A percentile compares a stretch with the other conserved stretches of the same genome.
Evolutionary conservation across 2,797 vertebrate species (phyloP).

Genomic region (Manis javanica): DNA sequence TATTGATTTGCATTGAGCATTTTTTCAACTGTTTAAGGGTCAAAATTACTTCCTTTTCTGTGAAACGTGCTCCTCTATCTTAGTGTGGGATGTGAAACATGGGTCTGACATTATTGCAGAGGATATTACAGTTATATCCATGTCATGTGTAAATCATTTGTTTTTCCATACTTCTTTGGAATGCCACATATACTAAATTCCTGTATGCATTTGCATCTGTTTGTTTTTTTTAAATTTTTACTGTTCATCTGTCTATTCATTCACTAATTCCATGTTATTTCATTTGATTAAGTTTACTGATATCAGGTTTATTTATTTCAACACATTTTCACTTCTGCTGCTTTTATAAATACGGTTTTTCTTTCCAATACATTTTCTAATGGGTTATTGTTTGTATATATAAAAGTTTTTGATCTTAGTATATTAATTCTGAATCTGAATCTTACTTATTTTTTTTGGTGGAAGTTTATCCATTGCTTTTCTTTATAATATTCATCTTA

Average conservation of each 20-base stretch:
- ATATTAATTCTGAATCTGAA: background rate
- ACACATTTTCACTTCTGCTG: background rate
- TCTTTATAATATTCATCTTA: background rate
- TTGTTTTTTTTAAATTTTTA: background rate
- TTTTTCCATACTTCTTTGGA: background rate
- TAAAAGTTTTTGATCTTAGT: background rate
- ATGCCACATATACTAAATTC: background rate
- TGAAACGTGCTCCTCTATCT: background rate
- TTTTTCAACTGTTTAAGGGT: conserved; percentile 29
- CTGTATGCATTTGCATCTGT: background rate
- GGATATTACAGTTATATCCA: background rate
- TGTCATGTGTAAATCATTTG: background rate
- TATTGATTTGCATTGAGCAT: conserved; percentile 30
- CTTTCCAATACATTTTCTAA: background rate
- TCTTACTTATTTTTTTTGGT: background rate
- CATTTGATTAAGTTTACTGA: background rate
- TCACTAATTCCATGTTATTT: background rate
- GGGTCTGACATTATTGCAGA: background rate
- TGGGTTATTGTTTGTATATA: background rate
- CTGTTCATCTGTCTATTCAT: background rate
- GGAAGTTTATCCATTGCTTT: background rate
- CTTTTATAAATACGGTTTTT: background rate
- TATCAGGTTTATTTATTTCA: background rate
- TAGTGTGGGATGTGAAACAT: background rate
- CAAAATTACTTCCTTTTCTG: conserved; percentile 43